These are phyloP conservation scores for Sialia sialis DNA, from an alignment of 2,113 vertebrate genomes.

Conservation along the genomic window DNA sequence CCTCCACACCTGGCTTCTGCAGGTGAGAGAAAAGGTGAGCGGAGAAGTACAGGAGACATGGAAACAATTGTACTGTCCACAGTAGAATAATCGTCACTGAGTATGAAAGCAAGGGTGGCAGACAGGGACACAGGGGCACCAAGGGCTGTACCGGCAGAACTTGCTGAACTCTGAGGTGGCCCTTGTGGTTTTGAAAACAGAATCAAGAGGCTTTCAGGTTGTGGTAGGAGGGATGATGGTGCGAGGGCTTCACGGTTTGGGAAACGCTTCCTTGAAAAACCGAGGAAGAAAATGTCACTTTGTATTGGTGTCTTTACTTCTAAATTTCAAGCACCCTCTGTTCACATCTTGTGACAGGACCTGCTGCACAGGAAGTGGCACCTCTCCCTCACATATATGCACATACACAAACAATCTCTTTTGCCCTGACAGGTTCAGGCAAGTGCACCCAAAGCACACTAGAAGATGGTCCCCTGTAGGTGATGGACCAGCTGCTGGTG, in stretches of 20 bases:
- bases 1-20: conserved; percentile 84
- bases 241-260: background rate
- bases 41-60: background rate
- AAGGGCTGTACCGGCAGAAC: background rate
- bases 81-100: background rate
- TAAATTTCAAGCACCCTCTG: background rate
- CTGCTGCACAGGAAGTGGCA: background rate
- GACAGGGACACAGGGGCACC: background rate
- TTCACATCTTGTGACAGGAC: background rate
- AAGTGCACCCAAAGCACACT: background rate
- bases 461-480: background rate
- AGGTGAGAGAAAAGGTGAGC: conserved; percentile 79
- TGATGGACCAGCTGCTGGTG: background rate
- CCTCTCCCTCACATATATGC: background rate
- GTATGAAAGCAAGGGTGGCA: background rate
- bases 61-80: background rate
- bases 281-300: background rate
- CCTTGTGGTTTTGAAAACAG: background rate
- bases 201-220: background rate
- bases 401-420: background rate
- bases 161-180: background rate
- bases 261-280: background rate
- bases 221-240: background rate
- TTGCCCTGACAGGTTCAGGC: background rate
- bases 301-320: background rate